A percentile compares a stretch with the other conserved stretches of the same genome.
phyloP scores from a whole-genome alignment of 2,113 vertebrate genomes.

The Elaphurus davidianus region DNA sequence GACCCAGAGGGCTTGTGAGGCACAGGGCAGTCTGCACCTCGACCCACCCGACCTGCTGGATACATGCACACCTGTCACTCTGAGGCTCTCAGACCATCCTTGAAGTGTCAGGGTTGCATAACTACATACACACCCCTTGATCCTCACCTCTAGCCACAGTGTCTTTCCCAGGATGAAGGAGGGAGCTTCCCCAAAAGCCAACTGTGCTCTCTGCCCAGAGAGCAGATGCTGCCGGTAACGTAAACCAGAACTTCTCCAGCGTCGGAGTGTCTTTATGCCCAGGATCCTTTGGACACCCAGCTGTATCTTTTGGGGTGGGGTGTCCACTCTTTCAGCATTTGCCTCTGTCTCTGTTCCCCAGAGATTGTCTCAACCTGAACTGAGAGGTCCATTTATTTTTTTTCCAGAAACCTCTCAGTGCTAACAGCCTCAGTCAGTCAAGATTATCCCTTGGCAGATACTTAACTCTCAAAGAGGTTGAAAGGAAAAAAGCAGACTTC shows the following conservation, averaged over 20 bases:
- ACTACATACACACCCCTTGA: background rate
- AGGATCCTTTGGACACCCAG: background rate
- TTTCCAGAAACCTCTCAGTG: background rate
- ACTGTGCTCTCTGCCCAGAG: background rate
- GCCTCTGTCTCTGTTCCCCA: background rate
- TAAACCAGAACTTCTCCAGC: background rate
- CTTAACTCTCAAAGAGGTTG: background rate
- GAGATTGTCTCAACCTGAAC: background rate
- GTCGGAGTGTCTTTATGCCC: accelerated
- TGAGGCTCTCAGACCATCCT: background rate
- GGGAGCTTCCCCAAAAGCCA: background rate
- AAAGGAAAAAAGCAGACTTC: background rate
- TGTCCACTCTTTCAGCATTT: background rate
- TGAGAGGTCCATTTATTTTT: background rate
- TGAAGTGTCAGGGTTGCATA: background rate
- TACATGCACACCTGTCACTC: accelerated
- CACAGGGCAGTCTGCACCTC: background rate
- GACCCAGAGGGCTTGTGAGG: background rate
- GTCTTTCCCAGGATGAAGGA: background rate
- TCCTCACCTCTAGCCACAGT: background rate
- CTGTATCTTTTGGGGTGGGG: background rate
- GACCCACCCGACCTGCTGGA: background rate
- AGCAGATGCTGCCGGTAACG: background rate
- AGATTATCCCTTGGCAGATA: accelerated
- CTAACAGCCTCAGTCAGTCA: accelerated